A percentile compares a stretch with the other conserved stretches of the same genome.
Conservation (phyloP, 2,888 invertebrate genomes). For the Abscondita cerata region DNA sequence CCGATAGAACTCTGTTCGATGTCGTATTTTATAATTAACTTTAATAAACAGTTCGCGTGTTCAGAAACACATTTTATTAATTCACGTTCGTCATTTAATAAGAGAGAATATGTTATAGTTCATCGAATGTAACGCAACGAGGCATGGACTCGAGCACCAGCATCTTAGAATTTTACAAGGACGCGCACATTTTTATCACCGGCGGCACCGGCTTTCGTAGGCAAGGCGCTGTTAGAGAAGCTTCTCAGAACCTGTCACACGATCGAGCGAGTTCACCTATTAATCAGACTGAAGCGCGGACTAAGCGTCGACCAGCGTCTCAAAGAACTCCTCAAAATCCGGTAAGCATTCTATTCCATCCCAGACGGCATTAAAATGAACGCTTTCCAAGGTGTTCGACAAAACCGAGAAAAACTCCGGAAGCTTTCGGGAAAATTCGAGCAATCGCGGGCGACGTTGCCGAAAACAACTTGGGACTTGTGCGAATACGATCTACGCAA, state of each 20-base stretch:
- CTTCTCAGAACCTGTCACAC: conserved; percentile 84
- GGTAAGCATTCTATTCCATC: too few species aligned
- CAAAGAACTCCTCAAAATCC: conserved; percentile 77
- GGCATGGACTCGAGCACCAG: background rate
- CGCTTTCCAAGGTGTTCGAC: conserved; percentile 68
- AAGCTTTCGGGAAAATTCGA: conserved; percentile 70
- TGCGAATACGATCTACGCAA: conserved; percentile 68
- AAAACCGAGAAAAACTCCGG: conserved; percentile 68
- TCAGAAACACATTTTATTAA: too few species aligned
- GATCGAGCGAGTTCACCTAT: conserved; percentile 77
- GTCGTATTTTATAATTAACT: too few species aligned
- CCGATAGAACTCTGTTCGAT: too few species aligned
- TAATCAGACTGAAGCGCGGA: conserved; percentile 79
- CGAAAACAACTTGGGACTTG: conserved; percentile 73
- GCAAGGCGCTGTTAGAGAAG: conserved; percentile 93
- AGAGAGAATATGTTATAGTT: too few species aligned
- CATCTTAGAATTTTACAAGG: conserved; percentile 47
- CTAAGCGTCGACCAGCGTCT: conserved; percentile 73
- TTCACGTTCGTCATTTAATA: too few species aligned
- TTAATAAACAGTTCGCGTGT: too few species aligned
- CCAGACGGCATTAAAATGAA: background rate
- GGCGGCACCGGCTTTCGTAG: conserved; percentile 84
- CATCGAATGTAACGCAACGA: too few species aligned
- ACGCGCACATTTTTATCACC: conserved; percentile 55
- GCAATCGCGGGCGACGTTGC: conserved; percentile 81